These are phyloP conservation scores for Tetramorium alpestre DNA, from an alignment of 1,140 invertebrate species.

Conservation along the genomic window DNA sequence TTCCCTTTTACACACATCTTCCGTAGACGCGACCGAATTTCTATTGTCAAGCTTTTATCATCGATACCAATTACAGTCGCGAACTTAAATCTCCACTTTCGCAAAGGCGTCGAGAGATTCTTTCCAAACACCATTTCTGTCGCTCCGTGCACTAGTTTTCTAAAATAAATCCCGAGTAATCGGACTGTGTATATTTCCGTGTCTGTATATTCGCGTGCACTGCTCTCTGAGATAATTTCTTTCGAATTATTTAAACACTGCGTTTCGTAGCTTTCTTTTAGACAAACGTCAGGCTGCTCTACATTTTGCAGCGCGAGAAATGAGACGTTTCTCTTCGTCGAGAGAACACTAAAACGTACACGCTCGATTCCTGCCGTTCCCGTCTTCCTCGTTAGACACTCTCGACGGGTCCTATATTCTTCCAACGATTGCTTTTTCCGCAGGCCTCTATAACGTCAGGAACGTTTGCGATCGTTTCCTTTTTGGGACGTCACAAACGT, in stretches of 20 bases:
- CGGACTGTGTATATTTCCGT: neutral
- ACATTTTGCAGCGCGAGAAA: conserved; percentile 14
- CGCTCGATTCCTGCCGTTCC: conserved; percentile 10
- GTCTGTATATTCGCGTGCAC: neutral
- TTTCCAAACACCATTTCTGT: neutral
- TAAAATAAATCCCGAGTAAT: neutral
- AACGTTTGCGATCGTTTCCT: conserved; percentile 54
- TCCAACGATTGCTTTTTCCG: conserved; percentile 40
- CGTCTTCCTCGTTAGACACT: conserved; percentile 32
- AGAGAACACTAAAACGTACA: conserved; percentile 9
- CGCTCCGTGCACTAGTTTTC: neutral
- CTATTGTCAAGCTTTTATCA: neutral
- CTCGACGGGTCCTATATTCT: conserved; percentile 17
- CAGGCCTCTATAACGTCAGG: conserved; percentile 41
- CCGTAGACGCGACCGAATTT: neutral
- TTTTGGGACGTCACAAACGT: conserved; percentile 40
- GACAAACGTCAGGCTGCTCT: neutral
- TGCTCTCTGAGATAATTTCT: neutral
- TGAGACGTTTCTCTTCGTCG: conserved; percentile 23
- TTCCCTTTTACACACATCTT: neutral
- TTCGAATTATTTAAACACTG: neutral
- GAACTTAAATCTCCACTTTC: conserved; percentile 6
- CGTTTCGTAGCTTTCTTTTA: neutral
- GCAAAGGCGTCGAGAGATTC: neutral
- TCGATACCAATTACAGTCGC: conserved; percentile 28